Base-by-base conservation (phyloP, 2,888 invertebrate genomes). In the Amphipoea lucens region DNA sequence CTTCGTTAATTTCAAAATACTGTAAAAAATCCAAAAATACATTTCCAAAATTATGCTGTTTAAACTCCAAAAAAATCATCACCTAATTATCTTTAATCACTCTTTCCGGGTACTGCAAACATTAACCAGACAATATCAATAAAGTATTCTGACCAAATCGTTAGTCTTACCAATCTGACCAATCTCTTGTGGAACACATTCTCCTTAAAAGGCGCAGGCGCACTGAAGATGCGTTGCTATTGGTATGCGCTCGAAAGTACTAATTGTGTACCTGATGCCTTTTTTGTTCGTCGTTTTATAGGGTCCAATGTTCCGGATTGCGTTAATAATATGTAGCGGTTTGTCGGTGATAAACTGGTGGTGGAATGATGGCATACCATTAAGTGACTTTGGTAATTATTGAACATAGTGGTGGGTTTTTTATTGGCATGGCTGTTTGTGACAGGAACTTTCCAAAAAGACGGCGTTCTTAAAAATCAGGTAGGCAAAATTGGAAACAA, bases 191-290 rank as follows among this genome's bases (percentile, higher is more conserved):
- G 83, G 78, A 87, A 76, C 88, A 80, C 77, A 84, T 85, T 76
- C 40, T 40, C 90, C 90, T 36, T 88, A 87, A 73, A 89, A 89
- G 95, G 95, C 78, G 74, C 65, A 71, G 95, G 95, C 79, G 77
- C 63, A 76, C 89, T 89, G 94, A 94, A 95, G 95, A 95, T 95
- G 95, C 91, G 89, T 88, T 81, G 89, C 89, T 94, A 94, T 95
- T 88, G 95, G 95, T 92, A 95, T 95, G 95, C 94, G 91, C 92
- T 94, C 93, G 96, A 96, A 96, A 96, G 96, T 95, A 96, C 95
- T 95, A 96, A 96, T 96, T 96, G 95, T 93, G 92, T 92, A 70
- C 76, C 87, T 87, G 89, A 89, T 88, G 89, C 86, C 71, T 87
- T 90, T 90, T 92, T 91, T 87, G 82, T 81, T 79, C 67, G 45